Percentiles rank a stretch among this genome's conserved stretches.
phyloP scores from a whole-genome alignment of 2,888 invertebrate species.

The Brachyopa scutellaris region DNA sequence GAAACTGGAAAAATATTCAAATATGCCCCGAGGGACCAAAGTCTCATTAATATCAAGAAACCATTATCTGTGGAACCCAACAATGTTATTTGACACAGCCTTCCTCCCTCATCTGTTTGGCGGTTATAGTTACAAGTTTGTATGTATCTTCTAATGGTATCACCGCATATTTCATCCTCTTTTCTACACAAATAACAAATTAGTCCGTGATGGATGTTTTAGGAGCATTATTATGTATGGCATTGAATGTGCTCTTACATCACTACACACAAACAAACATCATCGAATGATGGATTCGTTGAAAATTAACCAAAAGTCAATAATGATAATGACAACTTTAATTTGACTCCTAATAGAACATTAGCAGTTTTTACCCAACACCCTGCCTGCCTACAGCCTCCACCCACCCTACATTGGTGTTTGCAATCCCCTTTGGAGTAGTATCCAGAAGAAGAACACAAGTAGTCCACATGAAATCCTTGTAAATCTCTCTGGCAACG shows the following conservation, averaged over 20 bases:
- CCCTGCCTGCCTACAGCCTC: too few species aligned
- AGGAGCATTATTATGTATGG: too few species aligned
- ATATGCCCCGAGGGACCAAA: not conserved
- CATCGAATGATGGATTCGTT: not conserved
- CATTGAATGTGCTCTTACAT: not conserved
- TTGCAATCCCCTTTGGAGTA: too few species aligned
- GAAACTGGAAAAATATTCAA: not conserved
- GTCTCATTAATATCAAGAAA: conserved; percentile 10
- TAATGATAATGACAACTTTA: conserved; percentile 22
- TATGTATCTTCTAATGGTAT: conserved; percentile 9
- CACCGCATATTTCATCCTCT: not conserved
- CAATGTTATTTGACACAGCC: too few species aligned
- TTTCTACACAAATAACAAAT: conserved; percentile 6
- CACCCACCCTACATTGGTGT: too few species aligned
- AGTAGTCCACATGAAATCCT: conserved; percentile 1
- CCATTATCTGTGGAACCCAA: too few species aligned
- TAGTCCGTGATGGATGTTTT: conserved; percentile 1
- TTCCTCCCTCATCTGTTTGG: not conserved
- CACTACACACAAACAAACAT: too few species aligned
- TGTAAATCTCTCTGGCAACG: not conserved
- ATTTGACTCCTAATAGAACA: conserved; percentile 19
- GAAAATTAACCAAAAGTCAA: conserved; percentile 5
- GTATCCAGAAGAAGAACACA: too few species aligned
- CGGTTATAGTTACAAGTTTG: too few species aligned
- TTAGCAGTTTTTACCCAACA: conserved; percentile 11